Base-by-base conservation (phyloP, 1,140 invertebrate species). In the Pentalonia nigronervosa region DNA sequence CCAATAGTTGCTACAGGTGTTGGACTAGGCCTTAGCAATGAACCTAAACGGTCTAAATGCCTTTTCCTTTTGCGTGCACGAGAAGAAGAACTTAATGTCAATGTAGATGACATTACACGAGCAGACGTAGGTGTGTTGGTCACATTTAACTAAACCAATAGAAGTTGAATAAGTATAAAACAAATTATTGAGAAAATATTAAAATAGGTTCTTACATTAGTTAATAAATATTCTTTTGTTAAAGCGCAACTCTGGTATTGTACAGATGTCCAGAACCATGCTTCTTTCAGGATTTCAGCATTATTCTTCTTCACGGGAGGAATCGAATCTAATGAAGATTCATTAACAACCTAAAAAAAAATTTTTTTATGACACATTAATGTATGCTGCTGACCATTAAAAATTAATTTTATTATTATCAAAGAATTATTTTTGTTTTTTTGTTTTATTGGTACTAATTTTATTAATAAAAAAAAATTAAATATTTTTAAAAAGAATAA, bases 241-340 rank as follows among this genome's bases (percentile, higher is more conserved):
- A 98, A 97, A 83, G 98, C 98, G 95, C 98, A 98, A 94, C 97
- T 97, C 94, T 98, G 98, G 96, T 99, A 99, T 95, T 99, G 98
- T 91, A 99, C 98, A 81, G 98, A 98, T 0, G 97, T 97, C 98
- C 99, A 99, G 95, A 99, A 99, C 99, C 99, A 99, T 96, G 99
- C 98, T 36, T 97, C 97, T 95, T 98, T 98, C 67, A 98, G 97
- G 86, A 98, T 96, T 94, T 97, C 96, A 34, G 94, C 94, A 89
- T 97, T 96, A 94, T 96, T 95, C 41, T 95, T 94, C 34, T 96
- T 95, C 17, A 95, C 95, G 94, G 97, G 97, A 86, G 97, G 97
- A 94, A 97, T 95, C 91, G 96, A 95, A 94, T 96, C 96, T 23
- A 97, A 97, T 94, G 96, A 96, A 94, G 97, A 97, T 95, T 98